Base-by-base conservation (phyloP, 2,113 vertebrate genomes). In the Labeo rohita region DNA sequence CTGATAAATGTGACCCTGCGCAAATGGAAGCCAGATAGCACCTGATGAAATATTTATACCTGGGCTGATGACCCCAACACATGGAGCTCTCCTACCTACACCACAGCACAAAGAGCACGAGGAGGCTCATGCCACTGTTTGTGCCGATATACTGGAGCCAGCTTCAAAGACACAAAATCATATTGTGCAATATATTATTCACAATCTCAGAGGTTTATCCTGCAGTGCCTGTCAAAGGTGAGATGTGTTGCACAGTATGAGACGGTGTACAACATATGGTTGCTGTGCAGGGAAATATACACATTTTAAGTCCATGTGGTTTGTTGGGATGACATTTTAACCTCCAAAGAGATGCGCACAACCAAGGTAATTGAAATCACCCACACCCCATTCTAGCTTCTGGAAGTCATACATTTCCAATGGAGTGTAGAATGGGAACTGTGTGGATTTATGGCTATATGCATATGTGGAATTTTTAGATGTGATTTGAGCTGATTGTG, bases 1-100 rank as follows among this genome's bases (percentile, higher is more conserved):
- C 80, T 88, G 81, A 87, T 84, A 89, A 86, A 79, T 74, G 65
- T 84, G 68, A 86, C 88, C 81, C 86, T 86, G 85, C 1, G 12
- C 45, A 89, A 86, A 80, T 65, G 68, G 81, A 80, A 86, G 88
- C 47, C 76, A 84, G 54, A 70, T 75, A 82, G 68, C 23, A 73
- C 36, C 49, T 70, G 28, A 80, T 89, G 47, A 86, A 89, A 86
- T 73, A 86, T 86, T 89, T 47, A 89, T 89, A 78, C 28, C 10
- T 49, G 66, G 54, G 73, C 80, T 80, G 80, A 88, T 84, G 81
- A 84, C 80, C 85, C 36, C 23, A 23, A 68, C 68, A 2, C 61
- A 68, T 54, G 39, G 21, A 50, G 65, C 76, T 74, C 75, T 78
- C 61, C 68, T 73, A 39, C 70, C 50, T 47, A 18, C 23, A 61